These are phyloP conservation scores for Archips xylosteana DNA, from an alignment of 2,888 invertebrate species.

Conservation along the genomic window DNA sequence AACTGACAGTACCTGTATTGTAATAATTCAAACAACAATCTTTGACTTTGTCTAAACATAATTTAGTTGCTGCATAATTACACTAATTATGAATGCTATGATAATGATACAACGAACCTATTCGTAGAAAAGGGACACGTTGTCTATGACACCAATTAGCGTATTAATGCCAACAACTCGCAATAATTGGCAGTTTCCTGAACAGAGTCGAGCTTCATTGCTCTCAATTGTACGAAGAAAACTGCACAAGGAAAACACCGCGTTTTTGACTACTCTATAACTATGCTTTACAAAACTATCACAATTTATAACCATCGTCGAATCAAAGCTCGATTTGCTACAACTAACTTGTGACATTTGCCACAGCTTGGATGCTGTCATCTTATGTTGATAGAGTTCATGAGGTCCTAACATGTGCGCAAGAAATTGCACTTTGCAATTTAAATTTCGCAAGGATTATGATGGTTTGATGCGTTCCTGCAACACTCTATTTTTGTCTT, in stretches of 20 bases:
- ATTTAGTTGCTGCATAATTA: too few relatives aligned
- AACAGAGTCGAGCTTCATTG: slow-evolving; percentile 37
- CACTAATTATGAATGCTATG: neutral
- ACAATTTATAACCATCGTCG: slow-evolving; percentile 5
- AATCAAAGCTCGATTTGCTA: slow-evolving; percentile 1
- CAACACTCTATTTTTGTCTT: neutral
- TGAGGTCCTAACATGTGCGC: neutral
- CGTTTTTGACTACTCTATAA: slow-evolving; percentile 21
- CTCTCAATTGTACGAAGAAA: slow-evolving; percentile 39
- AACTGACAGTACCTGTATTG: too few relatives aligned
- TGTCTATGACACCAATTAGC: slow-evolving; percentile 35
- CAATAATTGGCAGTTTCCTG: slow-evolving; percentile 42
- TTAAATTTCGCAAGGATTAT: slow-evolving; percentile 5
- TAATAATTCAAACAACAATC: too few relatives aligned
- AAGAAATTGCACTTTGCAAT: neutral
- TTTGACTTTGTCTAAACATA: neutral
- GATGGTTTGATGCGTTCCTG: neutral
- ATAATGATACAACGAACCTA: neutral
- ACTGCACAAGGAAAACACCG: slow-evolving; percentile 37
- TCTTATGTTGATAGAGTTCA: slow-evolving; percentile 12
- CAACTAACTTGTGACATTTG: slow-evolving; percentile 12
- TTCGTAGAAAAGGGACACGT: slow-evolving; percentile 29
- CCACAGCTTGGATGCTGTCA: neutral
- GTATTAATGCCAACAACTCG: slow-evolving; percentile 32
- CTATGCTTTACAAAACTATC: neutral